phyloP scores from a whole-genome alignment of 2,888 invertebrate species.

The Psococerastis gibbosa region DNA sequence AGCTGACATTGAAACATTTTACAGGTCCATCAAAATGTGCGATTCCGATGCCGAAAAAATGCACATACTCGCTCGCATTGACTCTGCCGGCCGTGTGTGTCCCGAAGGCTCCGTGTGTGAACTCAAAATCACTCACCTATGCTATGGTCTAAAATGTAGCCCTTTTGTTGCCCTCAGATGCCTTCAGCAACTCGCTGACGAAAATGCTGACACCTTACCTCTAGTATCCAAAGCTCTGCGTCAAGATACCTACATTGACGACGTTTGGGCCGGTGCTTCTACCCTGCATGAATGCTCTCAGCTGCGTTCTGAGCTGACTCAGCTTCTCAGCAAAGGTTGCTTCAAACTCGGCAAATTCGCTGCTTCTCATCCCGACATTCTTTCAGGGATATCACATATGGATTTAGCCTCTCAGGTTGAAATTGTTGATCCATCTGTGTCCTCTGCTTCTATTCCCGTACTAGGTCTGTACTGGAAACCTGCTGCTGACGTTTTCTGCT shows the following conservation, averaged over 20 bases:
- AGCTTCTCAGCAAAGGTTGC: neutral
- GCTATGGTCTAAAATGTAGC: constrained; percentile 16
- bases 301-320: neutral
- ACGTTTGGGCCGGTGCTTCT: constrained; percentile 6
- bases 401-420: neutral
- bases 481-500: constrained; percentile 1
- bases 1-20: neutral
- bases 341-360: neutral
- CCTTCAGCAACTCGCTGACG: constrained; percentile 15
- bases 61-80: neutral
- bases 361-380: neutral
- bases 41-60: neutral
- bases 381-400: neutral
- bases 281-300: neutral
- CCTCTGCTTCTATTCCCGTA: constrained; percentile 1
- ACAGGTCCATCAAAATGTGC: neutral
- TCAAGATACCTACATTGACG: constrained; percentile 17
- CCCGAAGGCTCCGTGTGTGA: constrained; percentile 11
- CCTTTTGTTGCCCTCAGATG: constrained; percentile 15
- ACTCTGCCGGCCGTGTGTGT: neutral
- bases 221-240: constrained; percentile 12
- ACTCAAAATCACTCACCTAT: constrained; percentile 14
- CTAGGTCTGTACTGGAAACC: constrained; percentile 12
- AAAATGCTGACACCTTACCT: constrained; percentile 13
- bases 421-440: neutral